Evolutionary conservation across 2,113 vertebrate species (phyloP), one percentile per base, ranked within the genome.

Genomic region (Apaloderma vittatum): DNA sequence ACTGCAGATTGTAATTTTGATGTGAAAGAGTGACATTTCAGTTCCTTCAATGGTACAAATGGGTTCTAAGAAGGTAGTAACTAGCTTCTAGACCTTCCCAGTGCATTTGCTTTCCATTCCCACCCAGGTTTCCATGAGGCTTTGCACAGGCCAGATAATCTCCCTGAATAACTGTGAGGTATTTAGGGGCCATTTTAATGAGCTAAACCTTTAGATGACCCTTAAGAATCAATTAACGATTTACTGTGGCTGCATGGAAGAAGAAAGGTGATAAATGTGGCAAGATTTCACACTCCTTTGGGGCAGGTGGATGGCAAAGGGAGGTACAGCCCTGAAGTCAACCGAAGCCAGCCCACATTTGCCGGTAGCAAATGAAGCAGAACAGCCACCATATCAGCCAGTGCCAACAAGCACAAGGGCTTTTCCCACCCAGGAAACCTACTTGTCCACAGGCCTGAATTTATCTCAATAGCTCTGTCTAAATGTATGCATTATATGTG

Each of bases 401-500:
- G 16, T 24, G 48, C 27, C 37, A 63, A 5, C 32, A 79, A 22
- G 4, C 22, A 9, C 0, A 0, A 75, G 34, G 49, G 22, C 27
- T 83, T 79, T 83, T 79, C 24, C 54, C 29, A 65, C 2, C 7
- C 1, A 2, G 37, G 24, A 86, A 23, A 55, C 17, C 5, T 62
- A n/a, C 12, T 92, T 45, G 75, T 54, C 34, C 37, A 11, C 12
- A 15, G 9, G 26, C 9, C 29, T 75, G 67, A 76, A 86, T 59
- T 72, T 54, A 74, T 55, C 22, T 78, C 48, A 55, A 0, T 37
- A 37, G 21, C 9, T 43, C 29, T 26, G 20, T 63, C 85, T 82
- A 71, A 83, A 86, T 46, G 17, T 71, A 18, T 27, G 0, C 19
- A 12, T 59, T n/a, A 22, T 21, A 63, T 0, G 0, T 63, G 20